Base-by-base conservation (phyloP, 1,140 invertebrate species). In the Armadillidium nasatum region DNA sequence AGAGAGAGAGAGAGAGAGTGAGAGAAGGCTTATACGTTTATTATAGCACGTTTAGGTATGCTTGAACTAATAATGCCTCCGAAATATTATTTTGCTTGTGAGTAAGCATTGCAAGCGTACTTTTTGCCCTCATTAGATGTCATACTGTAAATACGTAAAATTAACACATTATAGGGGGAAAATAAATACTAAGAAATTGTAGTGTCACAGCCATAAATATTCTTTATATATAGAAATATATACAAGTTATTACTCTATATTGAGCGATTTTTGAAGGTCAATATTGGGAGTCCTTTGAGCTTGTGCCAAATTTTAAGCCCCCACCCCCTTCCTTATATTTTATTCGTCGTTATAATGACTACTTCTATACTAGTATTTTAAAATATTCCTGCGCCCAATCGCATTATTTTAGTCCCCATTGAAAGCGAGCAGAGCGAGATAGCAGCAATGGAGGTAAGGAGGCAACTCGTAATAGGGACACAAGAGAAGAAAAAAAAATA, bases 181-280 rank as follows among this genome's bases (percentile, higher is more conserved):
- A 33, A 33, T 33, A 33, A 33, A 33, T 33, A 33, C 1, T 33
- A 6, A 6, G 33, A 6, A 33, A 33, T 33, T 33, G 33, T 33
- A 33, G 33, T 33, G 33, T 33, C 33, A 33, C 33, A 33, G 6
- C 33, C 33, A 33, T 33, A 33, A 33, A 33, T 33, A 33, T 33
- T 6, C 33, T 33, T 33, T 33, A 33, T 33, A 33, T 33, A 33
- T 33, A 33, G 33, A 33, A 33, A 33, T 3, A 33, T 60, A 60
- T 60, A 60, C 50, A 19, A 15, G 50, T 13, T 19, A 60, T 19
- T 60, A 60, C 11, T 19, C 19, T 60, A 15, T 60, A 60, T 60
- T 60, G 50, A 60, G 50, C 50, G 50, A 60, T 60, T 60, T n/a
- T 60, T 60, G 50, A 60, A 60, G 50, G 50, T 60, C 50, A 60